A percentile compares a stretch with the other conserved stretches of the same genome.
Evolutionary conservation across 1,140 invertebrate species (phyloP).

Genomic region (Sinella curviseta): DNA sequence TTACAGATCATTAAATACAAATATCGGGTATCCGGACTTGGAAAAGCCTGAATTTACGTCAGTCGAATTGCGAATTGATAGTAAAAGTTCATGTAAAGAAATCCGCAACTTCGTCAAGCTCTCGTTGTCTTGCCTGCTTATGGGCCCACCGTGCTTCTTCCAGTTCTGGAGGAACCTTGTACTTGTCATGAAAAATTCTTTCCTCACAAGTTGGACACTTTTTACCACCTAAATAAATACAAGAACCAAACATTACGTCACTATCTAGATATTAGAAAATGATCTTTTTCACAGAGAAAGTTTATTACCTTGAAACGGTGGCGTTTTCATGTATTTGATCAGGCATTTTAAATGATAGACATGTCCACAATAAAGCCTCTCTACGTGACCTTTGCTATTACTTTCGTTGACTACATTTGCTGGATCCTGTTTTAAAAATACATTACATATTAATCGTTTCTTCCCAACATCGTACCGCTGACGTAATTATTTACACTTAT

Average conservation of each 20-base stretch:
- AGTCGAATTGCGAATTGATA: too few species aligned
- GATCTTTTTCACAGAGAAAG: not conserved
- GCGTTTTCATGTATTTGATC: slow-evolving; percentile 70
- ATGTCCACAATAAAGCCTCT: slow-evolving; percentile 75
- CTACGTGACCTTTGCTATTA: slow-evolving; percentile 63
- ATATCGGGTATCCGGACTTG: too few species aligned
- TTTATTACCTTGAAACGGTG: slow-evolving; percentile 71
- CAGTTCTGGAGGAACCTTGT: slow-evolving; percentile 69
- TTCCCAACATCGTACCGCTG: too few species aligned
- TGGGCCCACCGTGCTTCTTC: slow-evolving; percentile 77
- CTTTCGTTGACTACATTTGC: slow-evolving; percentile 62
- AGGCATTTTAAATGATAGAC: slow-evolving; percentile 72
- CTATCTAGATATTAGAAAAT: slow-evolving; percentile 22
- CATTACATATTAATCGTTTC: too few species aligned
- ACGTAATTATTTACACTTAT: not conserved
- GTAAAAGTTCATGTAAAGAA: not conserved
- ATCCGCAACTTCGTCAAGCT: slow-evolving; percentile 63
- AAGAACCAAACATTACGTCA: not conserved
- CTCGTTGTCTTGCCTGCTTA: slow-evolving; percentile 71
- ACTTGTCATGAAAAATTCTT: slow-evolving; percentile 73
- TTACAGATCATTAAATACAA: too few species aligned
- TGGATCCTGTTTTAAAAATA: slow-evolving; percentile 32
- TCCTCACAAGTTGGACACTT: slow-evolving; percentile 65
- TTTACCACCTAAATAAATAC: slow-evolving; percentile 61
- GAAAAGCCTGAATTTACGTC: too few species aligned